Base-by-base conservation (phyloP, 2,797 vertebrate genomes). In the Enteromius radiatus region DNA sequence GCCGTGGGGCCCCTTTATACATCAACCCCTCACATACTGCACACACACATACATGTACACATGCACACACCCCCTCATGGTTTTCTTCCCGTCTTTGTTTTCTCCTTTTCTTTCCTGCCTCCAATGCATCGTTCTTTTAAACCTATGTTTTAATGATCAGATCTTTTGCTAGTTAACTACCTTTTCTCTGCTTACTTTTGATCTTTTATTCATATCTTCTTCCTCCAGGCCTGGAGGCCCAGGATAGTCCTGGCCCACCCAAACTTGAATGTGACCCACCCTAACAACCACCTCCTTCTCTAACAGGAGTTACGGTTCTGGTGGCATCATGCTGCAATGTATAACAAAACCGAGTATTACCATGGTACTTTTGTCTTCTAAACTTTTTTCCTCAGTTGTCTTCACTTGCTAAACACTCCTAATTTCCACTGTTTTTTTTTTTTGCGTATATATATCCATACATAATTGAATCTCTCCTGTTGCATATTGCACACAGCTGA, bases 1-100 rank as follows among this genome's bases (percentile, higher is more conserved):
- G 79, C 74, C 75, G 15, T 83, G 76, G 85, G 76, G 85, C 83
- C 80, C 67, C 84, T 84, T 85, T 78, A 86, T 86, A 76, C 81
- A 83, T 83, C 84, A 80, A 82, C 54, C 65, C 65, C 38, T 43
- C 65, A 80, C 69, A 80, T 47, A 69, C 80, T 59, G 52, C 75
- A 75, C 84, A 65, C 67, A 71, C 54, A 36, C 41, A 49, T 59
- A 78, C 33, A 67, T 54, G 33, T 54, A 61, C 52, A 76, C 71
- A 84, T 64, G 56, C 63, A 69, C 78, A 74, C 68, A 23, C 26
- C 5, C 38, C 52, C 49, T n/a, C 36, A 2, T 52, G 65, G n/a
- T 47, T 69, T 79, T 54, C 63, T 33, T 77, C 63, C 43, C 33
- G 23, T 56, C 81, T 82, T 76, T 77, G 38, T 69, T 41, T 67